Conservation (phyloP, 2,113 vertebrate species). For the Cephalopterus ornatus region DNA sequence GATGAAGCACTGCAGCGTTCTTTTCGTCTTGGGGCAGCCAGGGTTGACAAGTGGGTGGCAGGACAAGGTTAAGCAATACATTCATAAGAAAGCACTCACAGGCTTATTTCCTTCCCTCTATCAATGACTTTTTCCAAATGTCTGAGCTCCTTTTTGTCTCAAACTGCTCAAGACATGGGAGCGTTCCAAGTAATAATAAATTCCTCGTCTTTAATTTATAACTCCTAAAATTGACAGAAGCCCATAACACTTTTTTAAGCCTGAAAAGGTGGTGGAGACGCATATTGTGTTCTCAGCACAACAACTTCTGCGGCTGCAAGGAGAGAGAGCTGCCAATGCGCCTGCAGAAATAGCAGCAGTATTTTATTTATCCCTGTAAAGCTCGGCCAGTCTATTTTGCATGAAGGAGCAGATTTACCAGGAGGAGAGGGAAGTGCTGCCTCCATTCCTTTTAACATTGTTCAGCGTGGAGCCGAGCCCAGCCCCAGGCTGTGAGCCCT, state of each 20-base stretch:
- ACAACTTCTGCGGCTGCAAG: conserved; percentile 48
- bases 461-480: not conserved
- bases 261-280: conserved; percentile 54
- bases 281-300: conserved; percentile 54
- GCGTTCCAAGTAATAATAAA: conserved; percentile 35
- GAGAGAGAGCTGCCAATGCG: conserved; percentile 48
- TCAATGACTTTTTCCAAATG: not conserved
- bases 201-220: conserved; percentile 38
- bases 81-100: not conserved
- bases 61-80: not conserved
- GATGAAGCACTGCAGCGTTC: conserved; percentile 8
- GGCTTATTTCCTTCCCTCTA: not conserved
- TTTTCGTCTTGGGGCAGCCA: not conserved
- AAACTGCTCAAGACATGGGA: not conserved
- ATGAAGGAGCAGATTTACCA: not conserved
- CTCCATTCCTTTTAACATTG: not conserved
- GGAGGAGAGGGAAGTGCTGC: not conserved
- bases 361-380: conserved; percentile 49
- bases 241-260: conserved; percentile 36
- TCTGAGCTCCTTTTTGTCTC: conserved; percentile 1
- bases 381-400: conserved; percentile 18
- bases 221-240: conserved; percentile 46
- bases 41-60: not conserved
- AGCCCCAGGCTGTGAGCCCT: not conserved
- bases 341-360: conserved; percentile 57